Evolutionary conservation across 2,888 invertebrate species (phyloP), one percentile per base, ranked within the genome.

Genomic region (Bombylius discolor): DNA sequence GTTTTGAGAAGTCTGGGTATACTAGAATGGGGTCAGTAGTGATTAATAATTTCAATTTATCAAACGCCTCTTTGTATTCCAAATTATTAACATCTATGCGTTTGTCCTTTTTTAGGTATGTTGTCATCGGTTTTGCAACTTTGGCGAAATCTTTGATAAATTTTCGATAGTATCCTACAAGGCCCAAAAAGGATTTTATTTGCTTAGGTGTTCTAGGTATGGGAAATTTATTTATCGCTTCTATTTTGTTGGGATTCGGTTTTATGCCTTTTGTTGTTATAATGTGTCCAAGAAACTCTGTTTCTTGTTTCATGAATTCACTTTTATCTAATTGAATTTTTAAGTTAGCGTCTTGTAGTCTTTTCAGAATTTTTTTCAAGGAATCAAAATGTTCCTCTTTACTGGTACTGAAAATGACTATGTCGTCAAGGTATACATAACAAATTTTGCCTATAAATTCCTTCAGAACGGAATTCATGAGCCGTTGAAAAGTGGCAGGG

Each of bases 401-500:
- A 1, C 59, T 60, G 8, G 58, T 62, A 4, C 56, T 58, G 51
- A 61, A 66, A 14, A 66, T 58, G 9, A 70, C 59, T 2, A 64
- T 62, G 53, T 67, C 66, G 47, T 68, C 68, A 47, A 66, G 58
- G 56, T 65, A 67, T 1, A 68, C 64, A 5, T 68, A 60, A 47
- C 64, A 63, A 14, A 53, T 56, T 58, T 62, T 62, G 34, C 59
- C 57, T 36, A 58, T 52, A 4, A 64, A 49, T 9, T 62, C 64
- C 47, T 56, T 47, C 14, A 66, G 48, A 8, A 65, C 56, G 49
- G 60, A 60, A 53, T 65, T 61, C 32, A 57, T 47, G 12, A 48
- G 3, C 13, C 53, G 31, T 42, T 57, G 56, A 45, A 57, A 57
- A 5, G 47, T 57, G 9, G 53, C 47, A 3, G 56, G 53, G 8